Conservation (phyloP, 1,140 invertebrate species). For the Papilio glaucus region DNA sequence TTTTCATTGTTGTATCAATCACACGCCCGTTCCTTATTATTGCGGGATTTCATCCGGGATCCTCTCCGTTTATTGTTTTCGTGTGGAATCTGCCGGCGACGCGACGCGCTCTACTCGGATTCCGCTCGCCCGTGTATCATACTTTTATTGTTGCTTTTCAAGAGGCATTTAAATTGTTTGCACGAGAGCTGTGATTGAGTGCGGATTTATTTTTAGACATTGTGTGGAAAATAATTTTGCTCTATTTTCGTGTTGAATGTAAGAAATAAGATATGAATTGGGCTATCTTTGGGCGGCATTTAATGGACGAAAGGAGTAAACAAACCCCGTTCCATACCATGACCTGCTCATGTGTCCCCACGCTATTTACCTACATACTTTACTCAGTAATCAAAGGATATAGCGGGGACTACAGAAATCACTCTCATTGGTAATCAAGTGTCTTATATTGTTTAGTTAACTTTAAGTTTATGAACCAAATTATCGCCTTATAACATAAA, state of each 20-base stretch:
- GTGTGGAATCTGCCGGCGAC: slow-evolving; percentile 45
- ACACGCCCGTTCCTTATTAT: slow-evolving; percentile 73
- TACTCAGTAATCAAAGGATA: too few relatives aligned
- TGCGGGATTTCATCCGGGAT: slow-evolving; percentile 67
- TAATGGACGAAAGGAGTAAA: too few relatives aligned
- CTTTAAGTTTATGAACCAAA: too few relatives aligned
- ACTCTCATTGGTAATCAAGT: too few relatives aligned
- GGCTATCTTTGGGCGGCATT: too few relatives aligned
- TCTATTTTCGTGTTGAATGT: not conserved
- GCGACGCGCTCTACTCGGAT: slow-evolving; percentile 43
- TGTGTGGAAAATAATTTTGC: not conserved
- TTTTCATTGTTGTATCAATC: slow-evolving; percentile 77
- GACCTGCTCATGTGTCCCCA: too few relatives aligned
- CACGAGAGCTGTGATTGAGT: slow-evolving; percentile 23
- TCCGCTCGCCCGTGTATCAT: slow-evolving; percentile 35
- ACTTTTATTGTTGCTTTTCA: slow-evolving; percentile 32
- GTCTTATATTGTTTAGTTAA: too few relatives aligned
- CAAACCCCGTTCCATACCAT: too few relatives aligned
- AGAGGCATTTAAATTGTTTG: slow-evolving; percentile 25
- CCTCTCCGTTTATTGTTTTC: slow-evolving; percentile 69
- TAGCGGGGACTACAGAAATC: too few relatives aligned
- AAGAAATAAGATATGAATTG: not conserved
- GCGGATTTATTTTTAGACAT: not conserved
- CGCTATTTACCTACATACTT: too few relatives aligned
- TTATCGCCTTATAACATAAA: too few relatives aligned